A percentile compares a stretch with the other conserved stretches of the same genome.
These are phyloP conservation scores for Lates calcarifer DNA, from an alignment of 2,113 vertebrate genomes.

Conservation along the genomic window DNA sequence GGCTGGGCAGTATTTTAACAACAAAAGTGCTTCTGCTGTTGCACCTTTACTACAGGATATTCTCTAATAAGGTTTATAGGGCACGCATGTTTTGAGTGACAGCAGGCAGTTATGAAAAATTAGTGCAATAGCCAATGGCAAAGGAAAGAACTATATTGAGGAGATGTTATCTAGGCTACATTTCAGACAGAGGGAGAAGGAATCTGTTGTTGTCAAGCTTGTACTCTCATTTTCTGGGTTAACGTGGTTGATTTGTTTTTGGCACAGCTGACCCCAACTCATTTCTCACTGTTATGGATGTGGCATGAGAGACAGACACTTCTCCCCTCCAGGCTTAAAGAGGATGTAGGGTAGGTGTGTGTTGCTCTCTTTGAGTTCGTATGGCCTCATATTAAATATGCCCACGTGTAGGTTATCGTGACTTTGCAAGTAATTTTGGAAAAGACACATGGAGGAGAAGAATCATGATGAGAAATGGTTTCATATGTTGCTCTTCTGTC, in stretches of 20 bases:
- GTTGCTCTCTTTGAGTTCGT: slow-evolving; percentile 25
- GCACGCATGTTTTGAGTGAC: slow-evolving; percentile 68
- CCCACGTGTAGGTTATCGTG: neutral
- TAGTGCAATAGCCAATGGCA: slow-evolving; percentile 72
- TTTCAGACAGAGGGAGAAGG: slow-evolving; percentile 27
- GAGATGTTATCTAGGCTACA: slow-evolving; percentile 64
- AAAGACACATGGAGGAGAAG: neutral
- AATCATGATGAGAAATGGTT: neutral
- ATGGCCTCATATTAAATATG: neutral
- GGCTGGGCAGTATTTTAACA: neutral
- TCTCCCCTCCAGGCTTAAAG: neutral
- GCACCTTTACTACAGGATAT: neutral
- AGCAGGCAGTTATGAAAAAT: slow-evolving; percentile 68
- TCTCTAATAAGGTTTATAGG: slow-evolving; percentile 71
- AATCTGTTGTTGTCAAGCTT: slow-evolving; percentile 26
- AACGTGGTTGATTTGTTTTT: slow-evolving; percentile 46
- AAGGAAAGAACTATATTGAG: slow-evolving; percentile 58
- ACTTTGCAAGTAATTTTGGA: neutral
- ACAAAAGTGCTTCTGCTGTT: neutral
- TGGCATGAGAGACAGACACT: slow-evolving; percentile 15
- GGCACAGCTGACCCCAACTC: slow-evolving; percentile 16
- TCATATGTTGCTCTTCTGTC: neutral
- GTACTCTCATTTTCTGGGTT: slow-evolving; percentile 49
- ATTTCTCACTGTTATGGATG: slow-evolving; percentile 8
- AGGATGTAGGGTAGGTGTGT: neutral